Conservation (phyloP, 1,140 invertebrate genomes). For the Pemphigus obesinymphae region DNA sequence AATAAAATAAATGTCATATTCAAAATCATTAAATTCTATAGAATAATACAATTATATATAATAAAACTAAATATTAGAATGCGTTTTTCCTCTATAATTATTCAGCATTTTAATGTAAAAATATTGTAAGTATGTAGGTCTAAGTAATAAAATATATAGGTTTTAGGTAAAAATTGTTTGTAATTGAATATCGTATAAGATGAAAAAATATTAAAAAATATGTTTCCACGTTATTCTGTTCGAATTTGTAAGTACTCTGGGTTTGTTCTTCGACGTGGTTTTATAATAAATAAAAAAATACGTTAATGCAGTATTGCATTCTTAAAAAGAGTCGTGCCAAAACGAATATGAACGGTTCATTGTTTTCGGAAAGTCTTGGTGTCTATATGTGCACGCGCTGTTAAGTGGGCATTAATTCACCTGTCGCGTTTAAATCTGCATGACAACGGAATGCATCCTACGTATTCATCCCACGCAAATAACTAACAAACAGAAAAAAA, state of each 20-base stretch:
- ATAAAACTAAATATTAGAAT: too few relatives aligned
- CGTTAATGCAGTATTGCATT: not conserved
- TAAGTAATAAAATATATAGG: too few relatives aligned
- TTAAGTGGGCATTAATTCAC: constrained; percentile 37
- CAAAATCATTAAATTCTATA: too few relatives aligned
- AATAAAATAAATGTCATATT: too few relatives aligned
- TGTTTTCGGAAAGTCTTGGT: not conserved
- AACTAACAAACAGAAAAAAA: not conserved
- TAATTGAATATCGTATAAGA: too few relatives aligned
- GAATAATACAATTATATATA: too few relatives aligned
- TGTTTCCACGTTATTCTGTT: too few relatives aligned
- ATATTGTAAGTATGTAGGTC: too few relatives aligned
- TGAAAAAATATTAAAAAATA: too few relatives aligned
- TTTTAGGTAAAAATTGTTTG: too few relatives aligned
- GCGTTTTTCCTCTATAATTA: too few relatives aligned
- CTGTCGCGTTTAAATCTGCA: constrained; percentile 19
- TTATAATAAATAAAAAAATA: not conserved
- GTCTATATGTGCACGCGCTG: not conserved
- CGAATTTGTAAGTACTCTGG: not conserved
- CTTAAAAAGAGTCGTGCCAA: not conserved
- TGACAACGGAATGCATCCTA: constrained; percentile 22
- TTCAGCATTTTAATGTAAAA: too few relatives aligned
- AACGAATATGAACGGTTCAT: not conserved
- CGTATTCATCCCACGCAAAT: constrained; percentile 1
- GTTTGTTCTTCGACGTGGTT: not conserved